Conservation (phyloP, 1,140 invertebrate species). For the Drosophila mojavensis region DNA sequence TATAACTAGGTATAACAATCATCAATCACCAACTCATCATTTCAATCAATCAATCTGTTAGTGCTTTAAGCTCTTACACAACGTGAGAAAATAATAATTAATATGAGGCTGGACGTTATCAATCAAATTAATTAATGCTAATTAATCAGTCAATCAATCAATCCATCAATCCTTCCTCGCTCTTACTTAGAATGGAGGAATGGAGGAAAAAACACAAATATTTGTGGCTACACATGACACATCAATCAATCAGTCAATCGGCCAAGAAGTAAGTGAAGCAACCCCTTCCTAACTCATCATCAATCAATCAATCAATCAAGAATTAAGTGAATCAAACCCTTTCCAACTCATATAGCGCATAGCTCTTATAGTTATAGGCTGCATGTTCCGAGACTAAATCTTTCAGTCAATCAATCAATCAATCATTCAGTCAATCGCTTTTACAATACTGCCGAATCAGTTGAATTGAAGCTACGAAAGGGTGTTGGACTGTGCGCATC, state of each 20-base stretch:
- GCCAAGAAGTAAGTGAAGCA: background rate
- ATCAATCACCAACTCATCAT: background rate
- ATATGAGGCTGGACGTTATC: no score
- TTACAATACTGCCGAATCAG: background rate
- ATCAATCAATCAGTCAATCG: background rate
- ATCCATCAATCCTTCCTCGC: background rate
- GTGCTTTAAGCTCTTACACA: no score
- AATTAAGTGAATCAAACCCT: background rate
- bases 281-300: no score
- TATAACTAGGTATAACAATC: no score
- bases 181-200: no score
- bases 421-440: background rate
- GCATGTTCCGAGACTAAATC: background rate
- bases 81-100: no score
- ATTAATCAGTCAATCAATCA: background rate
- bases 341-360: no score
- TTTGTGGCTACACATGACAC: no score
- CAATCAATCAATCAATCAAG: background rate
- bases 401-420: background rate
- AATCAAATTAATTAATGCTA: no score
- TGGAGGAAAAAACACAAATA: no score
- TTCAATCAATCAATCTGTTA: no score
- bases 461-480: background rate
- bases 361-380: no score
- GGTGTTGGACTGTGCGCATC: slow-evolving; percentile 10